These are phyloP conservation scores for Hemicordylus capensis DNA, from an alignment of 2,113 vertebrate genomes.

Conservation along the genomic window DNA sequence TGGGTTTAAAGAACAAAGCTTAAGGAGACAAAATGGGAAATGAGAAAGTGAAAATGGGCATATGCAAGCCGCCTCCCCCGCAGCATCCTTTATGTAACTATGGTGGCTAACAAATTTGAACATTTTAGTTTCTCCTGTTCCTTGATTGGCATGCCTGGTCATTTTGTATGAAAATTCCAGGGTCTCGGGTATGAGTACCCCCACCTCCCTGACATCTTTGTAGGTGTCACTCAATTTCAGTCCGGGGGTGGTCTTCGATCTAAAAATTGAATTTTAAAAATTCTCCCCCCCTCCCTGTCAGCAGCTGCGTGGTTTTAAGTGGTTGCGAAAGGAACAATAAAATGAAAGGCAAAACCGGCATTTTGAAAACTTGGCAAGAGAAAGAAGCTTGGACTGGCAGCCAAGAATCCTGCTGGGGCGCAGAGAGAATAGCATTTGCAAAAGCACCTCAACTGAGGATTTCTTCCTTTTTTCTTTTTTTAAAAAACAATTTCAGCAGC, in stretches of 20 bases:
- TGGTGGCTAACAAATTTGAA: not conserved
- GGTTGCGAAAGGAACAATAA: conserved; percentile 75
- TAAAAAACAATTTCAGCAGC: conserved; percentile 52
- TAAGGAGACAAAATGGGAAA: not conserved
- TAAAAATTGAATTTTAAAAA: conserved; percentile 64
- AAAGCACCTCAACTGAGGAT: conserved; percentile 56
- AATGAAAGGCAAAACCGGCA: conserved; percentile 76
- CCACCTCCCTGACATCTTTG: conserved; percentile 43
- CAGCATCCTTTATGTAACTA: conserved; percentile 2
- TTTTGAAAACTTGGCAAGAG: conserved; percentile 82
- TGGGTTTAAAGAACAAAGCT: conserved; percentile 3
- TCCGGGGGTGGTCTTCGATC: conserved; percentile 51
- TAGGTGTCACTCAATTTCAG: conserved; percentile 64
- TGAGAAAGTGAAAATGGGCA: not conserved
- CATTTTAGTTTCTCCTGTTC: conserved; percentile 2
- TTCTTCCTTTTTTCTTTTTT: conserved; percentile 44
- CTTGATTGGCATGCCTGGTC: not conserved
- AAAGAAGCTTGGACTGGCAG: conserved; percentile 83
- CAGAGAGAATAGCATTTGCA: conserved; percentile 73
- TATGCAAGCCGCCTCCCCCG: not conserved
- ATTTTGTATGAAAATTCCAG: not conserved
- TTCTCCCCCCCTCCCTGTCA: conserved; percentile 46
- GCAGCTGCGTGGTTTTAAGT: conserved; percentile 71
- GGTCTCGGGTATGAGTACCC: not conserved
- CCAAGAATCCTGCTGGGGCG: conserved; percentile 89